Evolutionary conservation across 2,113 vertebrate species (phyloP).

Genomic region (Zosterops pallidus): DNA sequence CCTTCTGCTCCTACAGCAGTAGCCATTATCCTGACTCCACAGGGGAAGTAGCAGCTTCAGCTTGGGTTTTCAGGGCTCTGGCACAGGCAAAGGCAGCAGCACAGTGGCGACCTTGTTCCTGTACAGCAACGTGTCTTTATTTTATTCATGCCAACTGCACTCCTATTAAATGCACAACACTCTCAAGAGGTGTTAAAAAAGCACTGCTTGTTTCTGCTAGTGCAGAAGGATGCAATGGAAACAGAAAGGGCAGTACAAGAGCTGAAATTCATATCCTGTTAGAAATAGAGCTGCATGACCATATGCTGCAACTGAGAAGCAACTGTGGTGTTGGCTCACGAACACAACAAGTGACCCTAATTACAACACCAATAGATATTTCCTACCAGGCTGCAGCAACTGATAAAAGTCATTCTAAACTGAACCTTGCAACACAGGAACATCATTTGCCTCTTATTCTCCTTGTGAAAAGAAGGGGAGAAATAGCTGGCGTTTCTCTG

Average conservation of each 20-base stretch:
- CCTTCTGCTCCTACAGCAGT: conserved; percentile 13
- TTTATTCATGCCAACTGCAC: not conserved
- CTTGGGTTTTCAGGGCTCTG: not conserved
- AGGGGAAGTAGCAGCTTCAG: not conserved
- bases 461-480: not conserved
- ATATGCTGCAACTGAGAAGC: not conserved
- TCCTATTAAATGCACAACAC: not conserved
- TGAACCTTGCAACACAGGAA: not conserved
- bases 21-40: not conserved
- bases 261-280: conserved; percentile 13
- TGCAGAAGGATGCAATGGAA: not conserved
- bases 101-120: not conserved
- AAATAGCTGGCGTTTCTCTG: not conserved
- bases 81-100: not conserved
- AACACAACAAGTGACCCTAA: not conserved
- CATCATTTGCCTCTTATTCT: not conserved
- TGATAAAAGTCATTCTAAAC: not conserved
- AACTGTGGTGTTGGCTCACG: not conserved
- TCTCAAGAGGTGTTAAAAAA: not conserved
- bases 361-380: not conserved
- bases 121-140: not conserved
- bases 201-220: not conserved
- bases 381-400: not conserved
- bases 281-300: not conserved
- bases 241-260: not conserved